Conservation (phyloP, 2,888 invertebrate species). For the Hedychridium roseum region DNA sequence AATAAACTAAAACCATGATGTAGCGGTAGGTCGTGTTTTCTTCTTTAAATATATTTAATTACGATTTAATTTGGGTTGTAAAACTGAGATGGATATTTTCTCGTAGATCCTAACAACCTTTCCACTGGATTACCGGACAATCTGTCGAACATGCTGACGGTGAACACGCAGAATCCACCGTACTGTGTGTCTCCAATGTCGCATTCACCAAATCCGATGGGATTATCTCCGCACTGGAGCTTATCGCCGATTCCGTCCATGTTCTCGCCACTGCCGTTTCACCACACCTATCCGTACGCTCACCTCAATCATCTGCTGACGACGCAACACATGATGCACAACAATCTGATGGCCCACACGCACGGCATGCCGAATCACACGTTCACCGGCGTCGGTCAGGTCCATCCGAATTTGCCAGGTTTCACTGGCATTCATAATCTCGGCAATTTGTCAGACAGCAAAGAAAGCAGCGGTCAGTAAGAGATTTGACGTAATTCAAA, state of each 20-base stretch:
- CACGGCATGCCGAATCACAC: conserved; percentile 41
- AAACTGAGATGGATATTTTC: conserved; percentile 6
- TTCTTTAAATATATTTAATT: no score
- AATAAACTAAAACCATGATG: no score
- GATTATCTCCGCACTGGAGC: conserved; percentile 54
- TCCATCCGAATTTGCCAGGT: conserved; percentile 37
- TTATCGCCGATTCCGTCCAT: conserved; percentile 46
- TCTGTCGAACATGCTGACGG: conserved; percentile 47
- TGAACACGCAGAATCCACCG: conserved; percentile 53
- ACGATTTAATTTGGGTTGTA: no score
- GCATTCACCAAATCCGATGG: conserved; percentile 53
- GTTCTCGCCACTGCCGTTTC: conserved; percentile 50
- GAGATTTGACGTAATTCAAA: background rate
- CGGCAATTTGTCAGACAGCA: conserved; percentile 66
- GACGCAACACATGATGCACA: conserved; percentile 56
- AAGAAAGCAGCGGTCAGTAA: conserved; percentile 56
- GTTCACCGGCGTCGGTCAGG: conserved; percentile 32
- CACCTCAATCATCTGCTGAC: conserved; percentile 55
- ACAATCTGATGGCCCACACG: conserved; percentile 39
- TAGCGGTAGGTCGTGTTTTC: no score
- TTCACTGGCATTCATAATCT: conserved; percentile 69
- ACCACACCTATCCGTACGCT: conserved; percentile 47
- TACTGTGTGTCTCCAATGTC: conserved; percentile 53
- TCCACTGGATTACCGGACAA: conserved; percentile 39
- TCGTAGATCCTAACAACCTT: conserved; percentile 36